Percentiles rank a stretch among this genome's conserved stretches.
These are phyloP conservation scores for Coranthus polyacanthus DNA, from an alignment of 2,797 vertebrate genomes.

Conservation along the genomic window DNA sequence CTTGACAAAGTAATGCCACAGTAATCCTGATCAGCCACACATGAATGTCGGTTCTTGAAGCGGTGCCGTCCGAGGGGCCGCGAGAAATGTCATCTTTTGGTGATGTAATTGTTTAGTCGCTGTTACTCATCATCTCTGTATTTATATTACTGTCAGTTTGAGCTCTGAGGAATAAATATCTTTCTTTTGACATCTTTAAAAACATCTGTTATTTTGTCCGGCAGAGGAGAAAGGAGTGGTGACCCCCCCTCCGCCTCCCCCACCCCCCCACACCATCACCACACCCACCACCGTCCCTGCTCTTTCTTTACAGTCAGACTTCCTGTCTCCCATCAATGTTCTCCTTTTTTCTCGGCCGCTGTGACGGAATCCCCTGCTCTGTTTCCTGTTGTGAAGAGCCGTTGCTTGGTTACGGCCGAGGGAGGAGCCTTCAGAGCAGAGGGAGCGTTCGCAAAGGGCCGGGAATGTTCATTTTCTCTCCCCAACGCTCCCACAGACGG, in stretches of 20 bases:
- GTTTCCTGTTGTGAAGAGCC: slow-evolving; percentile 95
- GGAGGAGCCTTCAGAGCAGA: slow-evolving; percentile 74
- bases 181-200: neutral
- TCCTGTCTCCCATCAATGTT: slow-evolving; percentile 88
- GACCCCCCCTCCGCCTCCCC: slow-evolving; percentile 8
- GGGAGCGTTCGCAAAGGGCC: slow-evolving; percentile 60
- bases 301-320: slow-evolving; percentile 78
- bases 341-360: slow-evolving; percentile 81
- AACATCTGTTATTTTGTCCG: neutral
- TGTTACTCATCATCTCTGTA: slow-evolving; percentile 6
- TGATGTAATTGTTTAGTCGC: neutral
- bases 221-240: neutral
- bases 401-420: slow-evolving; percentile 88
- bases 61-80: no score
- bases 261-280: slow-evolving; percentile 19
- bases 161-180: neutral
- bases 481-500: slow-evolving; percentile 33
- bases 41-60: no score
- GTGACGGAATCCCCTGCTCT: slow-evolving; percentile 94
- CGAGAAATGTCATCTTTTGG: slow-evolving; percentile 16
- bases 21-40: no score
- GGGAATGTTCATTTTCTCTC: slow-evolving; percentile 55
- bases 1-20: no score
- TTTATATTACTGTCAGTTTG: no score
- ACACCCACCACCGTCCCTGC: slow-evolving; percentile 38